Conservation (phyloP, 30 jellyfish, hydroid and myxozoan genomes). For the Hydra vulgaris region DNA sequence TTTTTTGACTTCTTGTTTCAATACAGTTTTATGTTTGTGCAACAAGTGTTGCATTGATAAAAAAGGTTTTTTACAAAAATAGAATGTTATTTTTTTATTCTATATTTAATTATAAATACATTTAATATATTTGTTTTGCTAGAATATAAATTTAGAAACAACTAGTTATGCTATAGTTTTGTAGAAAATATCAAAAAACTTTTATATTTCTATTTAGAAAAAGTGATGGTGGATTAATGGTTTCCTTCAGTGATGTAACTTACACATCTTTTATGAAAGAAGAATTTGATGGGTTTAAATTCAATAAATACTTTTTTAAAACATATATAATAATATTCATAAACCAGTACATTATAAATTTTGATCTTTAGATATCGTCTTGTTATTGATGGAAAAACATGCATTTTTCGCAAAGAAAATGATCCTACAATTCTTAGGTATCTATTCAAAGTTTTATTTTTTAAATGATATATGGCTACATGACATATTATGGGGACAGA, state of each 20-base stretch:
- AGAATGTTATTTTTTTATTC: too few relatives aligned
- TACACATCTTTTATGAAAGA: conserved; percentile 76
- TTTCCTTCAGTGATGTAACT: conserved; percentile 64
- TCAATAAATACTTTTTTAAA: background rate
- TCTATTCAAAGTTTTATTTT: background rate
- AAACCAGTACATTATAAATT: background rate
- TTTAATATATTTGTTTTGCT: too few relatives aligned
- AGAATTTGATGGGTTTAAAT: conserved; percentile 76
- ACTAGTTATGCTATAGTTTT: too few relatives aligned
- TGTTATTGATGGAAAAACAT: conserved; percentile 76
- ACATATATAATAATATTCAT: too few relatives aligned
- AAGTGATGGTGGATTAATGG: conserved; percentile 88
- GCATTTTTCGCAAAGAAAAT: conserved; percentile 81
- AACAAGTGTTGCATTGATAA: too few relatives aligned
- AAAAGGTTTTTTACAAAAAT: too few relatives aligned
- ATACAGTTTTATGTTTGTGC: too few relatives aligned
- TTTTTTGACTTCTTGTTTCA: too few relatives aligned
- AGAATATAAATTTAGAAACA: too few relatives aligned
- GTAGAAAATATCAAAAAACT: too few relatives aligned
- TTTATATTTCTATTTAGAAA: conserved; percentile 24
- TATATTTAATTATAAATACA: too few relatives aligned
- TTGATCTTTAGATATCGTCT: conserved; percentile 57
- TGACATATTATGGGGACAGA: background rate
- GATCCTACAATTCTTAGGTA: conserved; percentile 94
- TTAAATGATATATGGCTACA: background rate